Base-by-base conservation (phyloP, 2,797 vertebrate genomes). In the Falco cherrug region DNA sequence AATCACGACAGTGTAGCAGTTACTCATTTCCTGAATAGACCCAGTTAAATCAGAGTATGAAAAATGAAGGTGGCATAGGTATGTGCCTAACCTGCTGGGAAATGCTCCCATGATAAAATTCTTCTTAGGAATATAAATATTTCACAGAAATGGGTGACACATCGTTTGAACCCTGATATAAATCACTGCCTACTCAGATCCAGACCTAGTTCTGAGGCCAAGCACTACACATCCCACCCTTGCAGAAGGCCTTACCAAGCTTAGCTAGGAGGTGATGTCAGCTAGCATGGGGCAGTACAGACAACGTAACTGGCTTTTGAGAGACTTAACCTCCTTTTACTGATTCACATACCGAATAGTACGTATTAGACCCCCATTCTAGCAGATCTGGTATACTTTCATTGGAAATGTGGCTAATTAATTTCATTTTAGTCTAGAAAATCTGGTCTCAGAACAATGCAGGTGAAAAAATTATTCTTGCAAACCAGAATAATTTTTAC, bases 1-100 rank as follows among this genome's bases (percentile, higher is more conserved):
- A 94, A 61, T 69, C 57, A 45, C 2, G 7, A 47, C 1, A 0
- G 43, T 4, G 4, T 29, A 75, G 73, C 88, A 92, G 94, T 97
- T 96, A 95, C 3, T 97, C 84, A 89, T 79, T 86, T 91, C 69
- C 65, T 60, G 31, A 85, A 65, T 2, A 92, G 84, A 94, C 93
- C 97, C 73, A 94, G 87, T 97, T 97, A 96, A 68, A 88, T 96
- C 94, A 96, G 65, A 75, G 29, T 39, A 74, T 93, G 95, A 97
- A 91, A 96, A 97, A 96, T 95, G 94, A 92, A 94, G 69, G 43
- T 61, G 90, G 57, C 51, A 35, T 21, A 91, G 60, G 56, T 83
- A 75, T 39, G 39, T 45, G 61, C 29, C 53, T 78, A 87, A 68
- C 69, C 75, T 93, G 69, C 92, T 93, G 51, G 86, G 79, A 96